Conservation (phyloP, 2,888 invertebrate species). For the Entomobrya proxima region DNA sequence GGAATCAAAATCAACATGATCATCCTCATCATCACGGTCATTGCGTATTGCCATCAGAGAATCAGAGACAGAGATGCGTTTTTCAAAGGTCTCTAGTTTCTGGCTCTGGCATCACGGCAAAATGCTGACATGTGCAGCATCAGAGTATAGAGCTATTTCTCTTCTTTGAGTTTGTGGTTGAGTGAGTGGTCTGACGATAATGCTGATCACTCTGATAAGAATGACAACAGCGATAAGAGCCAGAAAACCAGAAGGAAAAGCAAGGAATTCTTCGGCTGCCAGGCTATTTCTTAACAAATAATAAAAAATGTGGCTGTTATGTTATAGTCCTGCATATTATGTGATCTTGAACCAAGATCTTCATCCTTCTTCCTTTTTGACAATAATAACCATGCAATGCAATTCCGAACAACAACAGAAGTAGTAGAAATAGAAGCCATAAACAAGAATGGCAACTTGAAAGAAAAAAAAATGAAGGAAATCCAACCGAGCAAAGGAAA, state of each 20-base stretch:
- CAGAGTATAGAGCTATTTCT: too few species aligned
- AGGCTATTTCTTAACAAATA: background rate
- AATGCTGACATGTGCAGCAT: too few species aligned
- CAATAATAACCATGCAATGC: background rate
- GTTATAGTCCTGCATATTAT: constrained; percentile 8
- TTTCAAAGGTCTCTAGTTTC: too few species aligned
- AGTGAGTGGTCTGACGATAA: background rate
- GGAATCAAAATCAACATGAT: too few species aligned
- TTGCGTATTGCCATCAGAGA: too few species aligned
- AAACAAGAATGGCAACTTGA: background rate
- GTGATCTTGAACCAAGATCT: background rate
- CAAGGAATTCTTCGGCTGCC: background rate
- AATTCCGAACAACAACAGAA: background rate
- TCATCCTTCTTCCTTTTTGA: background rate
- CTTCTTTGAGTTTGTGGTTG: background rate
- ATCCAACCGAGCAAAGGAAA: background rate
- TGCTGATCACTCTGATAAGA: background rate
- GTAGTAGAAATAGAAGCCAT: background rate
- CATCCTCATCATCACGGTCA: constrained; percentile 18
- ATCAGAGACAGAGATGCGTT: too few species aligned
- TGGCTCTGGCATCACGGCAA: too few species aligned
- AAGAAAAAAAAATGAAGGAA: background rate
- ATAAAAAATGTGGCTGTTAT: constrained; percentile 6
- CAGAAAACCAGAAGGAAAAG: constrained; percentile 37
- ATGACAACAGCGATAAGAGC: constrained; percentile 40